Evolutionary conservation across 2,113 vertebrate genomes (phyloP), one percentile per base, ranked within the genome.

Genomic region (Lycaon pictus): DNA sequence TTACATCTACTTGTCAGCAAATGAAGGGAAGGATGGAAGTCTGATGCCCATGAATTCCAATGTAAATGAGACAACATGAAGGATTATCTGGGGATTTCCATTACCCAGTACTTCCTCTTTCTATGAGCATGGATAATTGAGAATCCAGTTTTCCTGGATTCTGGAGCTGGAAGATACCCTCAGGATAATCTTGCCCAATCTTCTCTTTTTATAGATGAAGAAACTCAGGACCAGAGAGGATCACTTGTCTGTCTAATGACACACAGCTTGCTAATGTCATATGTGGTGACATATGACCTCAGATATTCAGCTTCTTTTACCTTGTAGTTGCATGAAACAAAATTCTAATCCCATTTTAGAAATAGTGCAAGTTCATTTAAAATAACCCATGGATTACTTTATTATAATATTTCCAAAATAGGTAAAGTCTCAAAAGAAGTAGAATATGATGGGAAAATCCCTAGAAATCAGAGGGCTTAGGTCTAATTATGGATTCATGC

Each of bases 31-130:
- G 8, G 69, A 62, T 74, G n/a, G 83, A 71, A 58, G 16, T 37
- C 22, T 71, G 23, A 13, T 32, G 22, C 62, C 32, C n/a, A 67
- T 81, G 85, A 71, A 79, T 80, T 95, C 11, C 25, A 43, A 43
- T 43, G 43, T 43, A 43, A 43, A 43, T 43, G 63, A 80, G 62
- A 84, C 29, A 80, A 88, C 15, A 80, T 48, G 37, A 48, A 48
- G 89, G 93, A 94, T 95, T 94, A 81, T 56, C 69, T 84, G 62
- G 58, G 92, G 94, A 94, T 90, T 88, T 93, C 88, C 83, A 91
- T 81, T 48, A 72, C 23, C 56, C 13, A 32, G 0, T 3, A 82
- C 27, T 94, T 71, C 63, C 2, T n/a, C 35, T 76, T 55, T 65
- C 53, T 58, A 76, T 95, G 77, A 93, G 27, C 81, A 88, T 72